phyloP scores from a whole-genome alignment of 2,797 vertebrate genomes.

The Scomberomorus guttatus region DNA sequence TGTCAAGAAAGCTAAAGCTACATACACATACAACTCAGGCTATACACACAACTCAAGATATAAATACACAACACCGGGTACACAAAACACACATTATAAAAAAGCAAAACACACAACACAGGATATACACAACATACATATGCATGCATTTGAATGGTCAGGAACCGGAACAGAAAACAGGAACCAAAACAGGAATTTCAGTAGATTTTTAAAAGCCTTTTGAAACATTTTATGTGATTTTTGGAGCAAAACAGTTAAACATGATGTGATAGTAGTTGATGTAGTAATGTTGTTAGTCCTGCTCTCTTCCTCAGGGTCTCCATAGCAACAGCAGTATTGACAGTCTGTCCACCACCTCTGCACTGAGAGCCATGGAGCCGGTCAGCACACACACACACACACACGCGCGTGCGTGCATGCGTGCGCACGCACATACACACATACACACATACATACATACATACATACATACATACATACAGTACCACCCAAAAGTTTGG shows the following conservation, averaged over 20 bases:
- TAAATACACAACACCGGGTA: too few relatives aligned
- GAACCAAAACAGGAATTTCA: too few relatives aligned
- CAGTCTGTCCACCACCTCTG: constrained; percentile 88
- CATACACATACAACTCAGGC: background rate
- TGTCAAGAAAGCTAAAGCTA: too few relatives aligned
- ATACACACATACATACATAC: constrained; percentile 13
- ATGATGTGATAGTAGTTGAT: background rate
- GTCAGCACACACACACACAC: constrained; percentile 81
- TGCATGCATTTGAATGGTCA: background rate
- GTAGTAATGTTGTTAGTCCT: background rate
- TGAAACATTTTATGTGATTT: background rate
- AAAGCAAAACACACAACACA: too few relatives aligned
- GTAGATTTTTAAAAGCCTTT: background rate
- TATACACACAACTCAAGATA: background rate
- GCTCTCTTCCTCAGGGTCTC: constrained; percentile 82
- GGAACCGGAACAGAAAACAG: too few relatives aligned
- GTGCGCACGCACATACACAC: constrained; percentile 6
- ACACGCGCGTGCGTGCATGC: too few relatives aligned
- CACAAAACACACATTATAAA: too few relatives aligned
- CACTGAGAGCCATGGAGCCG: constrained; percentile 93
- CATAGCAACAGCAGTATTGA: constrained; percentile 89
- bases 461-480: background rate
- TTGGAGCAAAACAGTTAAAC: background rate
- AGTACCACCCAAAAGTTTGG: background rate
- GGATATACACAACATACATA: background rate